Conservation (phyloP, 2,113 vertebrate species). For the Progne subis region DNA sequence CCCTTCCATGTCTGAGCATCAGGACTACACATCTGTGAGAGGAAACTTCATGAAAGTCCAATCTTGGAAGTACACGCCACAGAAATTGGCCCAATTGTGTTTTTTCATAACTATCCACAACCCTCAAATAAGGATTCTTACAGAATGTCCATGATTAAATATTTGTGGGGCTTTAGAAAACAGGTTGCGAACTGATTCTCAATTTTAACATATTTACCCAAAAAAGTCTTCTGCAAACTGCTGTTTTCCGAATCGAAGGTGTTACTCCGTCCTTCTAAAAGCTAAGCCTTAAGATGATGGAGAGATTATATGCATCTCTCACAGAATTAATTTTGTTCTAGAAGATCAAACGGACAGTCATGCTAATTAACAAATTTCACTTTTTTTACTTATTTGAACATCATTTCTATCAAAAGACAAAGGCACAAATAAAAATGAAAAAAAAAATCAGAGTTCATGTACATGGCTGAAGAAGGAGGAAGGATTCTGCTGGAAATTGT, state of each 20-base stretch:
- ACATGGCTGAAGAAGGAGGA: neutral
- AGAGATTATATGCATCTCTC: neutral
- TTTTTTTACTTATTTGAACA: neutral
- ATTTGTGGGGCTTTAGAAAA: neutral
- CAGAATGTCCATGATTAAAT: neutral
- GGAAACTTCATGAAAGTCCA: neutral
- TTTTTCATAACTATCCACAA: neutral
- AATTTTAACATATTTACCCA: neutral
- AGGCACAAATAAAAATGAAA: neutral
- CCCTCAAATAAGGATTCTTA: neutral
- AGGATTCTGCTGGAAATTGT: neutral
- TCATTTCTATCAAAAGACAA: neutral
- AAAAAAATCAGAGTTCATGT: neutral
- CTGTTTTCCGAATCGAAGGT: neutral
- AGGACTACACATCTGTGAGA: neutral
- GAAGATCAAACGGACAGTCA: neutral
- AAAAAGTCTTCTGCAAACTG: neutral
- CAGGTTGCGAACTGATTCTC: neutral
- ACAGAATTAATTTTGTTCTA: neutral
- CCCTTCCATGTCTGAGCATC: neutral
- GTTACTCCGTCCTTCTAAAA: neutral
- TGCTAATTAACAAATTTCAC: neutral
- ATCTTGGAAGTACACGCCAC: neutral
- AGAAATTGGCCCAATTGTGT: neutral
- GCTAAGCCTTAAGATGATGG: neutral